Percentiles rank a stretch among this genome's conserved stretches.
Conservation (phyloP, 2,888 invertebrate genomes). For the Mesorhabditis sp. region DNA sequence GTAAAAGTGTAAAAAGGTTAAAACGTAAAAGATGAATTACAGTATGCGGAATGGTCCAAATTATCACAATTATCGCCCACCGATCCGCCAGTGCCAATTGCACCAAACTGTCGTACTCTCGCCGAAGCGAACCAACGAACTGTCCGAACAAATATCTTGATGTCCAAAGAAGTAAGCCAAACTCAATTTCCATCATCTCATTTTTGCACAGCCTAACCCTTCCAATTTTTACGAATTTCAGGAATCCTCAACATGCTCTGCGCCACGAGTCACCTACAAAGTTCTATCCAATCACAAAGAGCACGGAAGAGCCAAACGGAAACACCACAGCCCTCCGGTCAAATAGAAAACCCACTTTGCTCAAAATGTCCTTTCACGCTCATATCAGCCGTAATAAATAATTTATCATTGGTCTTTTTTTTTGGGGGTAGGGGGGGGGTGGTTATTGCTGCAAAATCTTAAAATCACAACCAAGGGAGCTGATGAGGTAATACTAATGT, state of each 20-base stretch:
- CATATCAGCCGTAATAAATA: too few species aligned
- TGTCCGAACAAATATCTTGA: slow-evolving; percentile 81
- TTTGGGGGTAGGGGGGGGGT: too few species aligned
- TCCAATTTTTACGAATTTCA: not conserved
- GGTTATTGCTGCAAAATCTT: too few species aligned
- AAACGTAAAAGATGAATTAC: not conserved
- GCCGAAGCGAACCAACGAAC: slow-evolving; percentile 87
- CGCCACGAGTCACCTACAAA: slow-evolving; percentile 1
- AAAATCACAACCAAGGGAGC: too few species aligned
- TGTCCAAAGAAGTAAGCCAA: too few species aligned
- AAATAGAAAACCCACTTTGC: too few species aligned
- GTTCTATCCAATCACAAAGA: not conserved
- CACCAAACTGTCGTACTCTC: slow-evolving; percentile 87
- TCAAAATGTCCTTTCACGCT: too few species aligned
- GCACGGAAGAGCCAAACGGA: too few species aligned
- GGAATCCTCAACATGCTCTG: not conserved
- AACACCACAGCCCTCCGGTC: too few species aligned
- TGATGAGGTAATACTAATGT: too few species aligned
- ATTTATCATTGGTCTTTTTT: too few species aligned
- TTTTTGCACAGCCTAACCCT: not conserved
- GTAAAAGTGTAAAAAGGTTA: not conserved
- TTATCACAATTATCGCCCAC: not conserved
- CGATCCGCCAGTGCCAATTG: slow-evolving; percentile 63
- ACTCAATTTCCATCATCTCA: too few species aligned
- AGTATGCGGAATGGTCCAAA: not conserved